Conservation (phyloP, 2,113 vertebrate species). For the Thamnophis sirtalis region DNA sequence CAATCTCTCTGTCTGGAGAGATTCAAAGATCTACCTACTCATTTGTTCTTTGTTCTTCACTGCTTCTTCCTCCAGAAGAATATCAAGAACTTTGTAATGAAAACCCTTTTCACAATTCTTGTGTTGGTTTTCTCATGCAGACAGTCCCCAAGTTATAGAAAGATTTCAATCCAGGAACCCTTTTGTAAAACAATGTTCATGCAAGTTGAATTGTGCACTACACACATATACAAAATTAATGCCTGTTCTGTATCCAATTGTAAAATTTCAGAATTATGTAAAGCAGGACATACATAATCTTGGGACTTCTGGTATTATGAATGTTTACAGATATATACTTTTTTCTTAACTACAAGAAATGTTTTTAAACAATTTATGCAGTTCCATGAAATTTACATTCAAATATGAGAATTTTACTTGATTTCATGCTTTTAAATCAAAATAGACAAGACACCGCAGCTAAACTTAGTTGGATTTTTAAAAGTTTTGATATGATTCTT, state of each 20-base stretch:
- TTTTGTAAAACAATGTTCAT: background rate
- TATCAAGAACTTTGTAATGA: conserved; percentile 24
- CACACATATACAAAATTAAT: background rate
- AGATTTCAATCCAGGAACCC: background rate
- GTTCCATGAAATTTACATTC: background rate
- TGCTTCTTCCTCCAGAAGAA: background rate
- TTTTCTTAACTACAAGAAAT: background rate
- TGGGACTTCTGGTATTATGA: background rate
- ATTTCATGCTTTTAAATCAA: background rate
- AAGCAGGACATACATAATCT: background rate
- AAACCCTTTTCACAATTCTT: conserved; percentile 27
- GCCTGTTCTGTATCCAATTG: background rate
- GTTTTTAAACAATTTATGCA: background rate
- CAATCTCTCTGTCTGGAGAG: background rate
- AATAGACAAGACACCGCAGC: background rate
- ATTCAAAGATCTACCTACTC: background rate
- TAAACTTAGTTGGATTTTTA: background rate
- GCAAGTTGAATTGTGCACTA: background rate
- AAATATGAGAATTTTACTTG: background rate
- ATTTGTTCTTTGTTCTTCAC: background rate
- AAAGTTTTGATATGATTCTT: background rate
- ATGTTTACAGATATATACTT: background rate
- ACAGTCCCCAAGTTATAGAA: background rate
- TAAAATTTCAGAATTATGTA: background rate
- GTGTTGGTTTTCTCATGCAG: background rate